Evolutionary conservation across 2,113 vertebrate genomes (phyloP).

Genomic region (Elaphurus davidianus): DNA sequence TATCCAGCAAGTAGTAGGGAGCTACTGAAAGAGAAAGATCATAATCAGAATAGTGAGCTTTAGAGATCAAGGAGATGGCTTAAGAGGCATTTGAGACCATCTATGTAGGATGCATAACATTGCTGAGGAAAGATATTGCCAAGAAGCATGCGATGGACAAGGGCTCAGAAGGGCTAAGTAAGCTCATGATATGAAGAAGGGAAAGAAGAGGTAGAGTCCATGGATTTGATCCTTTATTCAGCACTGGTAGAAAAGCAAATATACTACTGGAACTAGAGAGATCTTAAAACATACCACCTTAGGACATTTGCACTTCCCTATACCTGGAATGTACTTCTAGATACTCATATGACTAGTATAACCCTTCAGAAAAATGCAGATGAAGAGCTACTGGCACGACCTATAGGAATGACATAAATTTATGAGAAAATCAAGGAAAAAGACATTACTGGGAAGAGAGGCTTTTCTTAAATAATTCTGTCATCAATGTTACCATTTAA

Average conservation of each 20-base stretch:
- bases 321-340: background rate
- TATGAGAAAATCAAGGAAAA: background rate
- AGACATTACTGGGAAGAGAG: background rate
- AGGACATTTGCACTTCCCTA: background rate
- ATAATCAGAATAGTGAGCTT: background rate
- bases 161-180: background rate
- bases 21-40: background rate
- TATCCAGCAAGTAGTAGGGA: background rate
- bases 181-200: background rate
- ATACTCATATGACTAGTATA: background rate
- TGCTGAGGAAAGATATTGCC: background rate
- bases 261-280: background rate
- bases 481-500: background rate
- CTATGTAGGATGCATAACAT: background rate
- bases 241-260: background rate
- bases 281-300: background rate
- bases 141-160: background rate
- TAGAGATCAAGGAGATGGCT: background rate
- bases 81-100: background rate
- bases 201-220: background rate
- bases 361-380: background rate
- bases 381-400: background rate
- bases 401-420: background rate
- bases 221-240: background rate
- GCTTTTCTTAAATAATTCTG: background rate